phyloP scores from a whole-genome alignment of 2,113 vertebrate species.

The Okapia johnstoni region DNA sequence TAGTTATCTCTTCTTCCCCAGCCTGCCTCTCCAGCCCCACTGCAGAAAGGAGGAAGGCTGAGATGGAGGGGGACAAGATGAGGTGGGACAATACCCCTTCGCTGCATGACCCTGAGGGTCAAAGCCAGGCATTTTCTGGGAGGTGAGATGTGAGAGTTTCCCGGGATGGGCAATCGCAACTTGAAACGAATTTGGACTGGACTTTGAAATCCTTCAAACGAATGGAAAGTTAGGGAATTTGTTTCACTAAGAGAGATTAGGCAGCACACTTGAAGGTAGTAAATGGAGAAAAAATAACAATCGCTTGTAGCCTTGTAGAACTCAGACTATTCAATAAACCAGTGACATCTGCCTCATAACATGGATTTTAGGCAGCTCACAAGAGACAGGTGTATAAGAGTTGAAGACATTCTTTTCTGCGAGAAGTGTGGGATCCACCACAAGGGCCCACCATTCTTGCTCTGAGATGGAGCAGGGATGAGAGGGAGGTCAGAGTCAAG shows the following conservation, averaged over 20 bases:
- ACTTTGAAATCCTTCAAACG: neutral
- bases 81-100: neutral
- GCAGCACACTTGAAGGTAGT: neutral
- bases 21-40: neutral
- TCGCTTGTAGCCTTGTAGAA: neutral
- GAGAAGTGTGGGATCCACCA: rapidly evolving
- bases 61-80: neutral
- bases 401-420: neutral
- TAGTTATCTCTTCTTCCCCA: neutral
- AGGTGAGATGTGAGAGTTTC: neutral
- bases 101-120: neutral
- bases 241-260: neutral
- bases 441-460: rapidly evolving
- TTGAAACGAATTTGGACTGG: neutral
- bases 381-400: neutral
- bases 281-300: neutral
- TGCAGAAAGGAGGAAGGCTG: too few species aligned
- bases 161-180: neutral
- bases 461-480: neutral
- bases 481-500: too few species aligned
- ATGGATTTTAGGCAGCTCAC: neutral
- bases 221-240: neutral
- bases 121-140: neutral
- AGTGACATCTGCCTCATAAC: neutral
- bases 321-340: neutral